Base-by-base conservation (phyloP, 2,113 vertebrate species). In the Neodontobutis hainanensis region DNA sequence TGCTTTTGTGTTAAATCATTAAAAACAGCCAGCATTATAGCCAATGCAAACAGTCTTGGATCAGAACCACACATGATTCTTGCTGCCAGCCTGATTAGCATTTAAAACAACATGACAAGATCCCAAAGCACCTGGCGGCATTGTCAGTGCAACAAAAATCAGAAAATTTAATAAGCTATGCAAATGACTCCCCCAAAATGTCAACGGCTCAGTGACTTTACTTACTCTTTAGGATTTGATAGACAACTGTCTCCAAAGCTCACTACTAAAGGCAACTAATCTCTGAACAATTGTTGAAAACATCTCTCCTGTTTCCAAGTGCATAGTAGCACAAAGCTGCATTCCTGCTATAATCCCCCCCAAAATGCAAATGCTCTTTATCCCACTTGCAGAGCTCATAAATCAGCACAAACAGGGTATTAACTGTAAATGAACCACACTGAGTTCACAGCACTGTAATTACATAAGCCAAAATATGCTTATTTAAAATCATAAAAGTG, bases 51-150 rank as follows among this genome's bases (percentile, higher is more conserved):
- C 68, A 75, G 67, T 60, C 69, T 56, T 78, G 79, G 78, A 83
- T 72, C 78, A 36, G 64, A 81, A 85, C 69, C 74, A 65, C 58
- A 73, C 81, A 59, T 85, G 75, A 34, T 65, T 78, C 77, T 52
- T 6, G 67, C 52, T 72, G 76, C 78, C 80, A 81, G 73, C 65
- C 15, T 49, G 66, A 87, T 88, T 89, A 83, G 82, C 80, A 87
- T 90, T 87, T 82, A 77, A 87, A 88, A 88, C 79, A 82, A 83
- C 76, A 68, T 19, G 78, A 79, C 73, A 67, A 73, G 77, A 84
- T 72, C 78, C 88, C 2, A 44, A 60, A 69, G 77, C 82, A 82
- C 79, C 79, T 84, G 79, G 61, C 75, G 55, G 73, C 77, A 55
- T 12, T 75, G 78, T 73, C 58, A 77, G 38, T 51, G 73, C 70